Base-by-base conservation (phyloP, 2,113 vertebrate species). In the Odontesthes bonariensis region DNA sequence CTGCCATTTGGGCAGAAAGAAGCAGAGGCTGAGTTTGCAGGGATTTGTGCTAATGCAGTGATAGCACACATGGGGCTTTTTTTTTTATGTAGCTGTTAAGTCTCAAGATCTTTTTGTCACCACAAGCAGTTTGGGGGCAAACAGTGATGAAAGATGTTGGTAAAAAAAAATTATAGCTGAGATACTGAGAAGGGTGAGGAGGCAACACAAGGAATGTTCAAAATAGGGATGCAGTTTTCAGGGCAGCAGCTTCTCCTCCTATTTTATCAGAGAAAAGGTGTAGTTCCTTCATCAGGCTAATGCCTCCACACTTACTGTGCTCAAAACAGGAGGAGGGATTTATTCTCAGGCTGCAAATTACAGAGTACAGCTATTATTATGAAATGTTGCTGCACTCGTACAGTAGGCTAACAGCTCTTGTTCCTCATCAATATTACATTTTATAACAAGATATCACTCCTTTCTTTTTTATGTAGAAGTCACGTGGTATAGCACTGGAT, bases 31-130 rank as follows among this genome's bases (percentile, higher is more conserved):
- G 69, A 83, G 62, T 58, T 69, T 47, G 75, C 77, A 77, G 73
- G 35, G 67, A 85, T 84, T 70, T 66, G 62, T 78, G 74, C 76
- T 70, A 82, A 76, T 5, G 16, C 65, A 69, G 70, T 69, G 31
- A 81, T 11, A 13, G 32, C 20, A 56, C 53, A 77, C 61, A 16
- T 20, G 19, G 72, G 53, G 46, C 14, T 47, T 79, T 84, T 53
- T 22, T 55, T 62, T 53, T 9, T 53, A 57, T 14, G 27, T 32
- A 70, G 44, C 27, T 59, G 42, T 20, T 49, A 19, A 38, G n/a
- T 19, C 32, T 59, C 38, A 0, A 19, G 56, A 63, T 70, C 59
- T 44, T 75, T 77, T 66, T 52, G 27, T 71, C 55, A 63, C 73
- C 2, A 3, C 27, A 35, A 60, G 69, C 74, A 63, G 42, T 56